A percentile compares a stretch with the other conserved stretches of the same genome.
These are phyloP conservation scores for Caenorhabditis tropicalis DNA, from an alignment of 1,140 invertebrate species.

Conservation along the genomic window DNA sequence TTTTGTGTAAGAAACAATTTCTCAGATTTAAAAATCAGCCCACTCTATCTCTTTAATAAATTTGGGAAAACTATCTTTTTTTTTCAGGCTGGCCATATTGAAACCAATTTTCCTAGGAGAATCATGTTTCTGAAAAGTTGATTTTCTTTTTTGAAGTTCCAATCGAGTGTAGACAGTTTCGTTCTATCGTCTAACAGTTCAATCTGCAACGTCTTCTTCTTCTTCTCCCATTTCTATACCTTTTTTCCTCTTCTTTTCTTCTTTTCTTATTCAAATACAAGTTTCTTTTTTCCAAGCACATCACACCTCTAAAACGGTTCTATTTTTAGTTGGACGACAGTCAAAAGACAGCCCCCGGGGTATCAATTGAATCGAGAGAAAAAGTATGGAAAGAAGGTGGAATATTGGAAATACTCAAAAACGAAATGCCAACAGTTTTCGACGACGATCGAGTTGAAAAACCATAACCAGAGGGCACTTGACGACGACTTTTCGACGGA, in stretches of 20 bases:
- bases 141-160: background rate
- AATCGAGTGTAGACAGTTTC: background rate
- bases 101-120: no score
- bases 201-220: slow-evolving; percentile 15
- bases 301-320: slow-evolving; percentile 17
- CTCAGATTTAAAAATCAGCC: no score
- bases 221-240: background rate
- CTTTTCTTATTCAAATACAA: slow-evolving; percentile 12
- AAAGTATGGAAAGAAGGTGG: background rate
- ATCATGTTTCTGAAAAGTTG: no score
- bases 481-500: slow-evolving; percentile 22
- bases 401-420: background rate
- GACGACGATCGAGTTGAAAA: background rate
- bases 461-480: slow-evolving; percentile 21
- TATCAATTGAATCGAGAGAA: background rate
- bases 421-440: slow-evolving; percentile 43
- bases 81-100: no score
- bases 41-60: no score
- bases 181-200: background rate
- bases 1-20: no score
- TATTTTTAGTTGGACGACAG: background rate
- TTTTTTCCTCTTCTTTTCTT: background rate
- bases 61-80: no score
- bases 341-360: background rate
- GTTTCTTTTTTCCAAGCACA: slow-evolving; percentile 18